Base-by-base conservation (phyloP, 1,140 invertebrate species). In the Vanessa atalanta region DNA sequence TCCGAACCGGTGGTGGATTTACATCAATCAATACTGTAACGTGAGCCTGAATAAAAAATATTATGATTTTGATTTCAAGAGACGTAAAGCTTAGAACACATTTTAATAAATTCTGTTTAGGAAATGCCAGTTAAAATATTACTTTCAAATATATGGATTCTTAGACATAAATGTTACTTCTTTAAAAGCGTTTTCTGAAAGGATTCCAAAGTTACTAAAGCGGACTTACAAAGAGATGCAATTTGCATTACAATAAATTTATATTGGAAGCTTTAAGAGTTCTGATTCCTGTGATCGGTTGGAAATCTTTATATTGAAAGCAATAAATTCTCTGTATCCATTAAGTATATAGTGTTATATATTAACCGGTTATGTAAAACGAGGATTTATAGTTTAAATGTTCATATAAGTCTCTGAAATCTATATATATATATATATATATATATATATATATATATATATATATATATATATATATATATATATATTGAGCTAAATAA, bases 231-330 rank as follows among this genome's bases (percentile, higher is more conserved):
- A 85, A 88, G 86, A 83, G 83, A 88, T 87, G 88, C 89, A 89
- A 91, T 91, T 91, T 91, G 86, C 88, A 89, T 91, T 85, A 89
- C 86, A 91, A 91, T 91, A 89, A 84, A 89, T 88, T 86, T 87
- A 88, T 89, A 88, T 88, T 87, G 86, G 83, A 85, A 83, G 79
- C 72, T 77, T 78, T 78, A 79, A 69, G 80, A 76, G 83, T 81
- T 76, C 53, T 61, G 57, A 61, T 31, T 31, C 31, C 65, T 69
- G 65, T 79, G 80, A 86, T 86, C 83, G 83, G 77, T 82, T 81
- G 81, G 79, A 83, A 83, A 83, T 81, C 79, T 78, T 65, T 76
- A 83, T 81, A 82, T 83, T 86, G 80, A 81, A 80, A 66, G 82
- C 76, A 78, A 75, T 84, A 83, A 70, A 74, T 74, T 63, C 65